Percentiles rank a stretch among this genome's conserved stretches.
Evolutionary conservation across 64 coral and sea anemone genomes (phyloP).

Genomic region (Cladopsammia gracilis): DNA sequence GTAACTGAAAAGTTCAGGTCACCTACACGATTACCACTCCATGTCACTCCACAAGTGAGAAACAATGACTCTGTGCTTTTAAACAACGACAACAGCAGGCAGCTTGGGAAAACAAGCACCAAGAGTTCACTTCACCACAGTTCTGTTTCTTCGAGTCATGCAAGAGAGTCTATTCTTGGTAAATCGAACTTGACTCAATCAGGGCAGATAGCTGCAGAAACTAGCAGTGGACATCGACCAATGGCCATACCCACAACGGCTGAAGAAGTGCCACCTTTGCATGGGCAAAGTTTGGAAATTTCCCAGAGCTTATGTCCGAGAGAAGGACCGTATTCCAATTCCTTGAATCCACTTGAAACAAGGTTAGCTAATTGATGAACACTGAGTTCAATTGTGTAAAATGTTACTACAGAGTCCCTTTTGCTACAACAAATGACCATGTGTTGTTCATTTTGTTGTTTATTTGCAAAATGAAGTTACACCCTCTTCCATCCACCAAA

Average conservation of each 20-base stretch:
- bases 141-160: background rate
- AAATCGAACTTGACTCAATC: background rate
- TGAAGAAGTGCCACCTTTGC: background rate
- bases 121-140: background rate
- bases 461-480: no score
- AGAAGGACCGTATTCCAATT: background rate
- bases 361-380: background rate
- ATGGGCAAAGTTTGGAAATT: background rate
- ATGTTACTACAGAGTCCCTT: no score
- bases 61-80: background rate
- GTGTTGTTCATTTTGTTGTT: no score
- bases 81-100: background rate
- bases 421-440: no score
- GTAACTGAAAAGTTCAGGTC: background rate
- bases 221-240: background rate
- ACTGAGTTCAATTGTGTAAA: no score
- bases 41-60: background rate
- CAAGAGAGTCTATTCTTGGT: background rate
- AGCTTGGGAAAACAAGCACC: background rate
- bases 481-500: no score
- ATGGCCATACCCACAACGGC: background rate
- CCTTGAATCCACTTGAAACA: background rate
- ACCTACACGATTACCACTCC: background rate
- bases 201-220: no score
- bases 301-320: background rate